Percentiles rank a stretch among this genome's conserved stretches.
phyloP scores from a whole-genome alignment of 2,113 vertebrate genomes.

The Electrona antarctica region DNA sequence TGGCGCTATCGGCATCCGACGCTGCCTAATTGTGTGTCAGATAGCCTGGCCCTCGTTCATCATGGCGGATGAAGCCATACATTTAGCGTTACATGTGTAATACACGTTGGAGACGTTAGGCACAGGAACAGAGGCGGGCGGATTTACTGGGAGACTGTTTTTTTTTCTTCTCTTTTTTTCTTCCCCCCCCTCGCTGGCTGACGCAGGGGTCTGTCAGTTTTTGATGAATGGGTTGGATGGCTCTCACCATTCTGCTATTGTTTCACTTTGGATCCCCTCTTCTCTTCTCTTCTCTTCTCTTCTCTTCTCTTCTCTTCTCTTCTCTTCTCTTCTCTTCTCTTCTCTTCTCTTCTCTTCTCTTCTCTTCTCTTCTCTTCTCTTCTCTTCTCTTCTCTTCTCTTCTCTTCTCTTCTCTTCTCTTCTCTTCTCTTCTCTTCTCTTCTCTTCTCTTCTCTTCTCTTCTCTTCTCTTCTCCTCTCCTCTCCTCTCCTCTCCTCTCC shows the following conservation, averaged over 20 bases:
- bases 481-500: background rate
- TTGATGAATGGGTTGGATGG: slow-evolving; percentile 11
- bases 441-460: background rate
- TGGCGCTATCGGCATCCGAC: too few species aligned
- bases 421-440: background rate
- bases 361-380: background rate
- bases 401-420: slow-evolving; percentile 3
- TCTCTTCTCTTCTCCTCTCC: background rate
- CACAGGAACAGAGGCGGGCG: slow-evolving; percentile 19
- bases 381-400: background rate
- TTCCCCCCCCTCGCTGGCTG: background rate
- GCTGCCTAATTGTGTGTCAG: slow-evolving; percentile 28
- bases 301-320: slow-evolving; percentile 10
- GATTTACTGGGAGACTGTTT: slow-evolving; percentile 17
- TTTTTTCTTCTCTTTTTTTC: background rate
- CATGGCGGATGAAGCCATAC: slow-evolving; percentile 33
- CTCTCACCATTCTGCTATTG: slow-evolving; percentile 25
- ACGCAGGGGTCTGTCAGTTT: slow-evolving; percentile 16
- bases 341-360: background rate
- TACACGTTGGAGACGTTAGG: slow-evolving; percentile 25
- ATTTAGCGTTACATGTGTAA: slow-evolving; percentile 21
- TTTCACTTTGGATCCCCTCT: background rate
- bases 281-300: slow-evolving; percentile 4
- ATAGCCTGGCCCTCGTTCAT: slow-evolving; percentile 16
- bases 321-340: slow-evolving; percentile 11